Percentiles rank a stretch among this genome's conserved stretches.
Evolutionary conservation across 2,888 invertebrate genomes (phyloP).

Genomic region (Lepidocyrtoides sp.): DNA sequence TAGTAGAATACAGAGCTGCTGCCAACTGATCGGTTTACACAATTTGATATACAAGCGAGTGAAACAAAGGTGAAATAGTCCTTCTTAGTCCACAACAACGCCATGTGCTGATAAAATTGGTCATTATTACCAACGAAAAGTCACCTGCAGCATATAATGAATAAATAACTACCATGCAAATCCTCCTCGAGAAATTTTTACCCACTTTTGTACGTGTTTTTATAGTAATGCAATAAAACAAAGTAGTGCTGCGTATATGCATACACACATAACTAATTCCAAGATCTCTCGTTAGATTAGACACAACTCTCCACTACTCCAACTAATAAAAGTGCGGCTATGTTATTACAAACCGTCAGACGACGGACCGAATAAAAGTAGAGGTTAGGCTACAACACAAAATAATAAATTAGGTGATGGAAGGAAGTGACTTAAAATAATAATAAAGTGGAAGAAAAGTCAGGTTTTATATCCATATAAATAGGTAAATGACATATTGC

Average conservation of each 20-base stretch:
- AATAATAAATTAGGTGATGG: slow-evolving; percentile 81
- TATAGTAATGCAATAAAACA: background rate
- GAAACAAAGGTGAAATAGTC: background rate
- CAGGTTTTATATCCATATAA: slow-evolving; percentile 64
- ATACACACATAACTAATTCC: background rate
- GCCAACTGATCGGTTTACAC: slow-evolving; percentile 10
- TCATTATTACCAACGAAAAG: slow-evolving; percentile 54
- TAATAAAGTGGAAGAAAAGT: slow-evolving; percentile 67
- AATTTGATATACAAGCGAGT: background rate
- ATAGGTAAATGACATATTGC: slow-evolving; percentile 66
- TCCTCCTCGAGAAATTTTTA: slow-evolving; percentile 23
- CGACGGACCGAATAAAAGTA: too few species aligned
- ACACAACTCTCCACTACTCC: background rate
- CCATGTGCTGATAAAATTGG: slow-evolving; percentile 60
- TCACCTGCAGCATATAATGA: slow-evolving; percentile 70
- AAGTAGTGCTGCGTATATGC: background rate
- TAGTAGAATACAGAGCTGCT: background rate
- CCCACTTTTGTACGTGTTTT: slow-evolving; percentile 26
- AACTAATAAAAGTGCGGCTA: slow-evolving; percentile 15
- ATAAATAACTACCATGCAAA: slow-evolving; percentile 67
- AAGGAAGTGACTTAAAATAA: slow-evolving; percentile 80
- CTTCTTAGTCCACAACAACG: slow-evolving; percentile 39
- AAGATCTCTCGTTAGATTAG: slow-evolving; percentile 33
- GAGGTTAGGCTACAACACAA: slow-evolving; percentile 43
- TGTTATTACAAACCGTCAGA: background rate